These are phyloP conservation scores for Eudorcas thomsonii DNA, from an alignment of 2,113 vertebrate genomes.

Conservation along the genomic window DNA sequence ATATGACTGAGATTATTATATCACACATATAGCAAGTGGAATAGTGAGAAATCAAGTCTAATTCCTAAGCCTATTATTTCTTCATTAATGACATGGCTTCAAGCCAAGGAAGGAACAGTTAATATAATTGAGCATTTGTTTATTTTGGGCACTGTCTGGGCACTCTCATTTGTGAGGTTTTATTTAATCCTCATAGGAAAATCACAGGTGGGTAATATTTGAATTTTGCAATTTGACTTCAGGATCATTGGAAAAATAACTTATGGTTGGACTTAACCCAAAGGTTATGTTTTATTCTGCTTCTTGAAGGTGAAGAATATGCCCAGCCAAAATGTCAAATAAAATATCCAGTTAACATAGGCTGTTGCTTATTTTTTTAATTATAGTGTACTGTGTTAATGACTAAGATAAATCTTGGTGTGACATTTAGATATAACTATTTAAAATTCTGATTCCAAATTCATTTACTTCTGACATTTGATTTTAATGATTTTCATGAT, in stretches of 20 bases:
- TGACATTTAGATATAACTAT: neutral
- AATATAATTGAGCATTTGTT: neutral
- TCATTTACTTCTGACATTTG: neutral
- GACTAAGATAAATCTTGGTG: neutral
- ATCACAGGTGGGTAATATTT: neutral
- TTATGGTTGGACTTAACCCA: neutral
- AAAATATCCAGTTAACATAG: neutral
- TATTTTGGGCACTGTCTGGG: neutral
- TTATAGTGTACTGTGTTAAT: neutral
- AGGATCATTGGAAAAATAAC: neutral
- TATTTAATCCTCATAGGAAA: neutral
- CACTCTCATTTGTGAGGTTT: neutral
- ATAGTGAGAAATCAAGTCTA: neutral
- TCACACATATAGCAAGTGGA: neutral
- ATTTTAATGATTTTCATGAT: slow-evolving; percentile 8
- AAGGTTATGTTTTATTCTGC: neutral
- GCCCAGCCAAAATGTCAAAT: neutral
- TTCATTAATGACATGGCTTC: neutral
- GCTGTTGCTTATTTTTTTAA: neutral
- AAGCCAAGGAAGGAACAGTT: neutral
- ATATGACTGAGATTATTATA: neutral
- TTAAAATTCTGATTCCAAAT: neutral
- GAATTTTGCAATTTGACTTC: slow-evolving; percentile 2
- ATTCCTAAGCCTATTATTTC: neutral
- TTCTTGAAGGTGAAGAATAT: neutral